Evolutionary conservation across 2,113 vertebrate genomes (phyloP).

Genomic region (Eublepharis macularius): DNA sequence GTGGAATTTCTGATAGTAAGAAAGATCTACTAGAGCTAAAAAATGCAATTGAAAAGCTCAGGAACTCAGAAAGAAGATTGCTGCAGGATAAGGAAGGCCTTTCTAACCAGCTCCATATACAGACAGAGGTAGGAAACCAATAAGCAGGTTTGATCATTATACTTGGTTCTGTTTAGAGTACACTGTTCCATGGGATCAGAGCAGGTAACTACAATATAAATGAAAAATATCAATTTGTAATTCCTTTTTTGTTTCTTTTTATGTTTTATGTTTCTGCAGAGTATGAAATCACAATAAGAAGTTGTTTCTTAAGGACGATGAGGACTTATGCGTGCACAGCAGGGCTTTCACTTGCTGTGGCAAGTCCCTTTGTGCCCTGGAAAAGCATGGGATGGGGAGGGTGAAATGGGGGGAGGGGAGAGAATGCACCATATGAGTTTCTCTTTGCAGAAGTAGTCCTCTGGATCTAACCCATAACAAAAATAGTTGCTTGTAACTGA

Average conservation of each 20-base stretch:
- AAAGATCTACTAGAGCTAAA: conserved; percentile 83
- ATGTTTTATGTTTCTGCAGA: not conserved
- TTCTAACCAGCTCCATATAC: conserved; percentile 90
- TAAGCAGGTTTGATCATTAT: not conserved
- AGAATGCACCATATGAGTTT: too few species aligned
- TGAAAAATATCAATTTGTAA: not conserved
- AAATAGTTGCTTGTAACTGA: not conserved
- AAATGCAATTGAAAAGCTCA: conserved; percentile 84
- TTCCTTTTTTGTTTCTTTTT: not conserved
- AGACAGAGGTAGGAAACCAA: conserved; percentile 87
- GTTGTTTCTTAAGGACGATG: too few species aligned
- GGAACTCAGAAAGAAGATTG: conserved; percentile 89
- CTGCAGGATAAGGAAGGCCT: conserved; percentile 97
- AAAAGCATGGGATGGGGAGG: too few species aligned
- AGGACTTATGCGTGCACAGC: too few species aligned
- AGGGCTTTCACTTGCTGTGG: too few species aligned
- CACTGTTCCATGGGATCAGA: not conserved
- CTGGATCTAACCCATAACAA: not conserved
- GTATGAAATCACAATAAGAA: too few species aligned
- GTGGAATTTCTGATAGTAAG: conserved; percentile 73
- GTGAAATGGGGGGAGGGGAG: too few species aligned
- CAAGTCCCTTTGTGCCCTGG: too few species aligned
- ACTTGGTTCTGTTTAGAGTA: not conserved
- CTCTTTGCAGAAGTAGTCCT: too few species aligned
- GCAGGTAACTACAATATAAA: not conserved